Percentiles rank a stretch among this genome's conserved stretches.
Conservation (phyloP, 2,113 vertebrate genomes). For the Ptyas mucosa region DNA sequence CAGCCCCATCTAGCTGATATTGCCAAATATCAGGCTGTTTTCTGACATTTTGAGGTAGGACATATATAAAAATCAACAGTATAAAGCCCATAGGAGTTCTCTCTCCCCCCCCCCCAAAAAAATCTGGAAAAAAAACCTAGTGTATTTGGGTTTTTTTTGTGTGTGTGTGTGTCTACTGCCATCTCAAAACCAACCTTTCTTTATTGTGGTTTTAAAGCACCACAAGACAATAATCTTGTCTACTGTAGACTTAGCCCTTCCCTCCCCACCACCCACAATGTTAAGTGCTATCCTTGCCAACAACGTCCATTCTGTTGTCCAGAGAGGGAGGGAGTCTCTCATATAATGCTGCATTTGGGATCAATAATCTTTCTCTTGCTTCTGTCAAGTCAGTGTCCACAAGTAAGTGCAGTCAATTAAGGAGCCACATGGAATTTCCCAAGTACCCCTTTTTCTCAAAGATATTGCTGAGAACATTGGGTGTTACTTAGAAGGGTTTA, state of each 20-base stretch:
- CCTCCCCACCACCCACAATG: background rate
- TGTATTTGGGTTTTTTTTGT: background rate
- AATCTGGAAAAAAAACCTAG: background rate
- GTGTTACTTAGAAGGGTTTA: background rate
- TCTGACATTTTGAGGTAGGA: background rate
- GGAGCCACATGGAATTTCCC: background rate
- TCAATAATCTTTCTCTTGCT: background rate
- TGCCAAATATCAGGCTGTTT: background rate
- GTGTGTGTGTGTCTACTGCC: background rate
- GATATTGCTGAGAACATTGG: background rate
- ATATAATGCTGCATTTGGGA: background rate
- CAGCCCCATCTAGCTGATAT: background rate
- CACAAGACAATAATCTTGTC: background rate
- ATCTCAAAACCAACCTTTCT: background rate
- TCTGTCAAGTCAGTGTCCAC: background rate
- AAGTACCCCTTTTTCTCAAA: background rate
- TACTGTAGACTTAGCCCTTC: background rate
- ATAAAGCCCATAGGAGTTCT: background rate
- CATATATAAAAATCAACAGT: background rate
- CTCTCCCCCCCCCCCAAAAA: fast-evolving
- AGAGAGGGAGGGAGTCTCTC: background rate
- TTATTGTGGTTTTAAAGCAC: background rate
- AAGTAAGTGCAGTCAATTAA: background rate
- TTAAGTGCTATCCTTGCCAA: background rate
- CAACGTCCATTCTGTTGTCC: background rate